These are phyloP conservation scores for Clarias gariepinus DNA, from an alignment of 2,113 vertebrate species.

Conservation along the genomic window DNA sequence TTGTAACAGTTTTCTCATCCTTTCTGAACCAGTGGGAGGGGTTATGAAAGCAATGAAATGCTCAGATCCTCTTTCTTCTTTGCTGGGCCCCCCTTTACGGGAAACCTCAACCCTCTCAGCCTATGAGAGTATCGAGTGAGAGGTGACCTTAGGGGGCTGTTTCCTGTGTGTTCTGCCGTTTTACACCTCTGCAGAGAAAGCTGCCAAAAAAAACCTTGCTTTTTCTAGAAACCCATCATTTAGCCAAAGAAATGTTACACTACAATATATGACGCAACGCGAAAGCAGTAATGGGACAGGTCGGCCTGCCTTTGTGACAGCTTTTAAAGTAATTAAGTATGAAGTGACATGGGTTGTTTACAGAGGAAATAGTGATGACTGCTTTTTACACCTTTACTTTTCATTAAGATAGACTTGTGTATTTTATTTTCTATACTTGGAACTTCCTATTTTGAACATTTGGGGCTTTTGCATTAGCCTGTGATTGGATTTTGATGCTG, in stretches of 20 bases:
- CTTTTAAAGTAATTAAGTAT: too few relatives aligned
- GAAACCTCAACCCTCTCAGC: constrained; percentile 30
- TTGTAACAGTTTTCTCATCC: background rate
- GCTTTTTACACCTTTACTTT: background rate
- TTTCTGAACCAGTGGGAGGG: background rate
- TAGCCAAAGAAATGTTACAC: background rate
- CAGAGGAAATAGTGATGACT: background rate
- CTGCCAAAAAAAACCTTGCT: background rate
- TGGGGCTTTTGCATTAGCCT: background rate
- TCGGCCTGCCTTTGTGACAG: too few relatives aligned
- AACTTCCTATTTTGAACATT: background rate
- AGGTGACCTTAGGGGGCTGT: constrained; percentile 23
- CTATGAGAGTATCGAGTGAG: constrained; percentile 14
- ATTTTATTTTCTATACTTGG: background rate
- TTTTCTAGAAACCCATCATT: background rate
- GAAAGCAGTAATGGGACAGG: background rate
- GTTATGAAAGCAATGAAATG: background rate
- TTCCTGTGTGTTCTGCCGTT: constrained; percentile 26
- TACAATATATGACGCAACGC: background rate
- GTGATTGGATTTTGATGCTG: background rate
- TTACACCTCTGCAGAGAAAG: constrained; percentile 20
- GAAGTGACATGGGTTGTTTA: too few relatives aligned
- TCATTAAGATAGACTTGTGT: background rate
- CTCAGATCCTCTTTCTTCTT: constrained; percentile 39
- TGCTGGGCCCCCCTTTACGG: constrained; percentile 27